phyloP scores from a whole-genome alignment of 1,140 invertebrate genomes.

The Caenorhabditis latens region DNA sequence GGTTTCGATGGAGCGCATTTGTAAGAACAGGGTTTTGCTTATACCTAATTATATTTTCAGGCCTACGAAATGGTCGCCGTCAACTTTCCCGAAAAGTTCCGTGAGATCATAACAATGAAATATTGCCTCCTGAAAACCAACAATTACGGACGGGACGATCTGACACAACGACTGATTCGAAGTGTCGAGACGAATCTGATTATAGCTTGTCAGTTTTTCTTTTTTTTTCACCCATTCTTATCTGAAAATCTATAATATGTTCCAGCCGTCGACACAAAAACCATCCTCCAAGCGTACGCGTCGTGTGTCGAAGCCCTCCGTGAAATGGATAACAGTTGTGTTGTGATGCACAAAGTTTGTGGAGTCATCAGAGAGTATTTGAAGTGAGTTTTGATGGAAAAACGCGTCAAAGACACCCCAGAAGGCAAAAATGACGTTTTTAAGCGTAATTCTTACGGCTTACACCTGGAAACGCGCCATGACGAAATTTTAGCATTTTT shows the following conservation, averaged over 20 bases:
- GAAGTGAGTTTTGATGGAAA: slow-evolving; percentile 74
- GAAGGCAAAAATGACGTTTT: too few species aligned
- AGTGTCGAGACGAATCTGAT: slow-evolving; percentile 65
- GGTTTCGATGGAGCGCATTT: too few species aligned
- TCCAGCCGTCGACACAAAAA: slow-evolving; percentile 92
- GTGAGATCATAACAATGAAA: slow-evolving; percentile 23
- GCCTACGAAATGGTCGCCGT: slow-evolving; percentile 52
- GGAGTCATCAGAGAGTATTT: slow-evolving; percentile 87
- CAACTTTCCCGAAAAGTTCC: slow-evolving; percentile 24
- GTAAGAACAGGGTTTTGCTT: too few species aligned
- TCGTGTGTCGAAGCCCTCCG: slow-evolving; percentile 92
- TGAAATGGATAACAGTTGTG: slow-evolving; percentile 91
- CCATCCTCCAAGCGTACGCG: slow-evolving; percentile 96
- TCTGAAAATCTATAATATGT: background rate
- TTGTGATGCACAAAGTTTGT: slow-evolving; percentile 93
- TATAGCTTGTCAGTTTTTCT: slow-evolving; percentile 67
- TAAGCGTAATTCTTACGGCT: too few species aligned
- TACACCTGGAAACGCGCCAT: too few species aligned
- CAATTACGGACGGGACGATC: slow-evolving; percentile 68
- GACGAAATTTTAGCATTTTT: too few species aligned
- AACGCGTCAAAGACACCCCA: background rate
- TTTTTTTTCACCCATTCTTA: background rate
- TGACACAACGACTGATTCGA: slow-evolving; percentile 64
- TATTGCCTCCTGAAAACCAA: slow-evolving; percentile 43
- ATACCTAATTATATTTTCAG: slow-evolving; percentile 27